These are phyloP conservation scores for Brachyptera risi DNA, from an alignment of 2,888 invertebrate species.

Conservation along the genomic window DNA sequence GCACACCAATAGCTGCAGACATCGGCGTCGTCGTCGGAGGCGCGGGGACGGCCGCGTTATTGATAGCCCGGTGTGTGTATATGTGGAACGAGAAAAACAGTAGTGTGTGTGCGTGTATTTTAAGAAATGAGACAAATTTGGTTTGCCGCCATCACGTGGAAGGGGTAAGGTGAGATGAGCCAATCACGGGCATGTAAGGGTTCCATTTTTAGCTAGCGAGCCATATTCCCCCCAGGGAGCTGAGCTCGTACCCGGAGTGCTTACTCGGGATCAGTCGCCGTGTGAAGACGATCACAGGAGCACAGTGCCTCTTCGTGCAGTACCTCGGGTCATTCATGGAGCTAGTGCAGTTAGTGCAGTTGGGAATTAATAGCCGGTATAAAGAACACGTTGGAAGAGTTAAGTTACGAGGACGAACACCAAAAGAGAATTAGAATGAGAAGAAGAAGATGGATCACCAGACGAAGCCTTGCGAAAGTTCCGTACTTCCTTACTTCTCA, in stretches of 20 bases:
- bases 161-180: conserved; percentile 20
- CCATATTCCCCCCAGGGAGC: conserved; percentile 24
- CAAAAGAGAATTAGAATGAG: too few relatives aligned
- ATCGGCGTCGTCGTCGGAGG: too few relatives aligned
- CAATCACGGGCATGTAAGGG: conserved; percentile 27
- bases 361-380: conserved; percentile 18
- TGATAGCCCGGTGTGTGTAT: too few relatives aligned
- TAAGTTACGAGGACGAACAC: too few relatives aligned
- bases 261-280: conserved; percentile 15
- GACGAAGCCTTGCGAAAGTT: conserved; percentile 66
- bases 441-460: too few relatives aligned
- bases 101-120: conserved; percentile 53
- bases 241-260: conserved; percentile 11
- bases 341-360: conserved; percentile 14
- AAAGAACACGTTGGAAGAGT: too few relatives aligned
- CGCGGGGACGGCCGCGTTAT: too few relatives aligned
- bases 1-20: too few relatives aligned
- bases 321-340: background rate
- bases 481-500: conserved; percentile 97
- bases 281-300: background rate
- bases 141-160: conserved; percentile 38
- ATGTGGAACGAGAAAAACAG: conserved; percentile 2
- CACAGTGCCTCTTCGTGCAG: background rate
- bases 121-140: conserved; percentile 78
- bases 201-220: conserved; percentile 34